Base-by-base conservation (phyloP, 2,797 vertebrate genomes). In the Chaetodon trifasciatus region DNA sequence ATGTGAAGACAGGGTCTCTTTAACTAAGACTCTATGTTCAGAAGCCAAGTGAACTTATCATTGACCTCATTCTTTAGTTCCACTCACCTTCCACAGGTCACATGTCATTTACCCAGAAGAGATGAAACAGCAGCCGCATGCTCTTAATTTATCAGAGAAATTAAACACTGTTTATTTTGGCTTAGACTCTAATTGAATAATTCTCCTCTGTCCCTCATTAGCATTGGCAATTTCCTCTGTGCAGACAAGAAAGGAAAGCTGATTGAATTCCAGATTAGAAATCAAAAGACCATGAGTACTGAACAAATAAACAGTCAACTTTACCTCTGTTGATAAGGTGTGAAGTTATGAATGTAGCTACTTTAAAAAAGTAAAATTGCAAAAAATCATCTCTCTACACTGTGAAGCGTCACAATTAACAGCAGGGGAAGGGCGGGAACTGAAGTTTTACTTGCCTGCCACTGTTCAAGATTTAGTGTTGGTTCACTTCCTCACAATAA, bases 141-240 rank as follows among this genome's bases (percentile, higher is more conserved):
- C 83, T 78, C 57, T 79, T 89, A 88, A 94, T 93, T 81, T 86
- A 81, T 77, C 86, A 3, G 74, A 89, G 84, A 91, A 94, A 94
- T 95, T 86, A 92, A 94, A 92, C 58, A 75, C 84, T 84, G 88
- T 95, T 95, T 94, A 91, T 89, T 90, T 92, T 90, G 83, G 81
- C 85, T 85, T 78, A 61, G 86, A 91, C 76, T 64, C 76, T 82
- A 82, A 91, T 83, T 79, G 73, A 86, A 88, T 89, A 78, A 93
- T 91, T 92, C 77, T 88, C 81, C 84, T 84, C 77, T 87, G 84
- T 70, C 65, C 83, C 91, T 93, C 90, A 94, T 95, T 93, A 92
- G 88, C 85, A 79, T 78, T 74, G 81, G 86, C 91, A 93, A 89
- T 92, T 92, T 55, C 78, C 78, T 88, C 87, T 79, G 76, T 81